Conservation (phyloP, 2,797 vertebrate species). For the Sebastolobus alascanus region DNA sequence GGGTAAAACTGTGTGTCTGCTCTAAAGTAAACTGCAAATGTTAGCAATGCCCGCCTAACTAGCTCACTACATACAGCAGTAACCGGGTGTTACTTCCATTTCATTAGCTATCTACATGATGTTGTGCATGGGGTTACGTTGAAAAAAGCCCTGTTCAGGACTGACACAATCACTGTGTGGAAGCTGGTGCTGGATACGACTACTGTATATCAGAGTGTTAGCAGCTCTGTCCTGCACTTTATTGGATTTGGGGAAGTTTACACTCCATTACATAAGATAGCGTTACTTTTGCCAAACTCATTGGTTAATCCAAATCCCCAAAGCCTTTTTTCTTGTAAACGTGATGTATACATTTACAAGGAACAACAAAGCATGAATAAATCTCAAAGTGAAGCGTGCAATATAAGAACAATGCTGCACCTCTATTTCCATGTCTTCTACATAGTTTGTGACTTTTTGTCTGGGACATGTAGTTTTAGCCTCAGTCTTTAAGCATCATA, state of each 20-base stretch:
- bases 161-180: background rate
- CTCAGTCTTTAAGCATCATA: too few relatives aligned
- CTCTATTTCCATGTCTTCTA: background rate
- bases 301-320: background rate
- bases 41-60: background rate
- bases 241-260: background rate
- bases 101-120: background rate
- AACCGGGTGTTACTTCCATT: background rate
- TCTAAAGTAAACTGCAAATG: background rate
- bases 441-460: background rate
- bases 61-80: background rate
- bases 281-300: background rate
- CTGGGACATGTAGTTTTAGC: background rate
- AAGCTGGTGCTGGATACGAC: background rate
- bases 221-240: background rate
- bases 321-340: background rate
- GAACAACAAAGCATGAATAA: background rate
- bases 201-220: background rate
- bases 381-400: background rate
- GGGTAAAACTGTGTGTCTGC: too few relatives aligned
- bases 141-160: background rate
- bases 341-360: background rate
- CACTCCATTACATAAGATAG: background rate
- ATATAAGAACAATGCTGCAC: background rate
- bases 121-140: background rate